Base-by-base conservation (phyloP, 2,888 invertebrate species). In the Drosophila nigricruria region DNA sequence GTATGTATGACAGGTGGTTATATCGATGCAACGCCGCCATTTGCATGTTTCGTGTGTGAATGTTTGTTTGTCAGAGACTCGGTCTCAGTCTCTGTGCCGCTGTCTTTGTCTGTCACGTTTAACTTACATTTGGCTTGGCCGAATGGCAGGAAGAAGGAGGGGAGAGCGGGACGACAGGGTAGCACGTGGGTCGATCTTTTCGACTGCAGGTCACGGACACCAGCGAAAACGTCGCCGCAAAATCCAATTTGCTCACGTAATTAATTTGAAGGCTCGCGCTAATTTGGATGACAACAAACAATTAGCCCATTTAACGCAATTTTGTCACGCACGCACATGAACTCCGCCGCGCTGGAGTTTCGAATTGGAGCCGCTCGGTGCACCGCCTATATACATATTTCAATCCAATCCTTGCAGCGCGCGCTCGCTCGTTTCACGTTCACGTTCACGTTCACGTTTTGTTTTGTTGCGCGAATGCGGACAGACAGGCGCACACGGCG, bases 1-100 rank as follows among this genome's bases (percentile, higher is more conserved):
- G 70, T 82, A 54, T 84, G 65, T 70, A 30, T 88, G 82, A 83
- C 89, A 83, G 89, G 89, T 88, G 89, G 85, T 84, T 85, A 81
- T 84, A 79, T 81, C 88, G 67, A 79, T 87, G 85, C 73, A 78
- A 27, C 60, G 66, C 58, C 45, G 80, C 60, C 70, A 75, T 76
- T 70, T 82, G 69, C 71, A 68, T 72, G 52, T 77, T 47, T 52
- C 65, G 43, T 50, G 52, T 43, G 30, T 43, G 50, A 54, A 32
- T 43, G 67, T 68, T 47, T 67, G 68, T 43, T 57, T 64, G 65
- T 43, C 60, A 59, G 53, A 25, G 6, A 5, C 23, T 38, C 42
- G 54, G 34, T 57, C 12, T 73, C 40, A 63, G 58, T 68, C 45
- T 65, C 12, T 3, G 30, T 18, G 25, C 2, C 47, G 20, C 43